phyloP scores from a whole-genome alignment of 2,113 vertebrate genomes.

The Natator depressus region DNA sequence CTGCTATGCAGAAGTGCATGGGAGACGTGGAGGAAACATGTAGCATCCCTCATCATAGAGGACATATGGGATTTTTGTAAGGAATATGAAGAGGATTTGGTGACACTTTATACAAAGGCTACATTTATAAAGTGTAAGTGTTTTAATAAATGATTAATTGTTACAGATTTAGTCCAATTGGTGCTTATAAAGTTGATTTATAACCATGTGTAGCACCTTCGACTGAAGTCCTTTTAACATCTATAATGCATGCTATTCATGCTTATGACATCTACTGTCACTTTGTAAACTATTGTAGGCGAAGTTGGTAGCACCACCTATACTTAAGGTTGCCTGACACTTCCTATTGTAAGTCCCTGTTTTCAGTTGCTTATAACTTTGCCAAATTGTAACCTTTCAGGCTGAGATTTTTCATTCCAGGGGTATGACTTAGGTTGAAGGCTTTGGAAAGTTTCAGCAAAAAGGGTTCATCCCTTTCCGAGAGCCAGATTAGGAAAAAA shows the following conservation, averaged over 20 bases:
- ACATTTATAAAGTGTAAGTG: too few species aligned
- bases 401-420: not conserved
- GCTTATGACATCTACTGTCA: not conserved
- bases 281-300: not conserved
- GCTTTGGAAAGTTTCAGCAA: not conserved
- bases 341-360: not conserved
- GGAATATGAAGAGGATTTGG: not conserved
- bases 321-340: too few species aligned
- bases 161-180: too few species aligned
- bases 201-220: too few species aligned
- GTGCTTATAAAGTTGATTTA: too few species aligned
- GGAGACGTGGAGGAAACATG: rapidly evolving
- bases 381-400: not conserved
- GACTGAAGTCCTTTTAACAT: not conserved
- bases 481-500: too few species aligned
- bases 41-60: not conserved
- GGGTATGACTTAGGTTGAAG: not conserved
- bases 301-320: not conserved
- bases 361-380: not conserved
- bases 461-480: not conserved
- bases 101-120: not conserved
- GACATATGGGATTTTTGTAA: not conserved
- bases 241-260: not conserved
- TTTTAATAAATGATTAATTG: too few species aligned
- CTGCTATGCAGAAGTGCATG: rapidly evolving